Conservation (phyloP, 1,140 invertebrate species). For the Telenomus remus region DNA sequence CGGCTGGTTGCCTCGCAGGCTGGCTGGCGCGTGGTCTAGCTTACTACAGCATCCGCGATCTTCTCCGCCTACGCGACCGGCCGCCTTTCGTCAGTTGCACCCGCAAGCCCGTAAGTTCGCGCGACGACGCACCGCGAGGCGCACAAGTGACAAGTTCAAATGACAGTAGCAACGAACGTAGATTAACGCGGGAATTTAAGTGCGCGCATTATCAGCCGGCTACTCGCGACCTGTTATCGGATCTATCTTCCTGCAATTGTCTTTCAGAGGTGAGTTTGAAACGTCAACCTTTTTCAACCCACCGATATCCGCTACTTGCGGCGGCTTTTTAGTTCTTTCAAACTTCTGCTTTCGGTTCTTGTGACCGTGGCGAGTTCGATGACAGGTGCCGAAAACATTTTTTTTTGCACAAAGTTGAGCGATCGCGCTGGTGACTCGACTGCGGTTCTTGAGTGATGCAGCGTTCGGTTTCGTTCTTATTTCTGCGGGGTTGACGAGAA, state of each 20-base stretch:
- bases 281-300: conserved; percentile 14
- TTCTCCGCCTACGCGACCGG: conserved; percentile 73
- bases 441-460: no score
- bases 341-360: no score
- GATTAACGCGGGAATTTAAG: conserved; percentile 52
- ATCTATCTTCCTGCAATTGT: conserved; percentile 50
- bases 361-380: conserved; percentile 11
- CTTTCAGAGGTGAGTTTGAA: conserved; percentile 40
- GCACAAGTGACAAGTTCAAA: conserved; percentile 60
- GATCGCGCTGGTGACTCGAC: no score
- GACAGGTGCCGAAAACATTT: conserved; percentile 5
- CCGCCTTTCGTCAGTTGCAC: conserved; percentile 72
- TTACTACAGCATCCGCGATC: conserved; percentile 74
- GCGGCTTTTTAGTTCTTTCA: not conserved
- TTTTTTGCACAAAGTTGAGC: no score
- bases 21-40: conserved; percentile 67
- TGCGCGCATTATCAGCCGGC: conserved; percentile 51
- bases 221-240: conserved; percentile 43
- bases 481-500: no score
- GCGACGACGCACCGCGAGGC: conserved; percentile 70
- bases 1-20: conserved; percentile 59
- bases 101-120: conserved; percentile 76
- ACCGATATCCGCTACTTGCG: not conserved
- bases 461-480: no score
- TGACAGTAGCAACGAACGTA: conserved; percentile 39